Evolutionary conservation across 2,888 invertebrate species (phyloP).

Genomic region (Pardosa pseudoannulata): DNA sequence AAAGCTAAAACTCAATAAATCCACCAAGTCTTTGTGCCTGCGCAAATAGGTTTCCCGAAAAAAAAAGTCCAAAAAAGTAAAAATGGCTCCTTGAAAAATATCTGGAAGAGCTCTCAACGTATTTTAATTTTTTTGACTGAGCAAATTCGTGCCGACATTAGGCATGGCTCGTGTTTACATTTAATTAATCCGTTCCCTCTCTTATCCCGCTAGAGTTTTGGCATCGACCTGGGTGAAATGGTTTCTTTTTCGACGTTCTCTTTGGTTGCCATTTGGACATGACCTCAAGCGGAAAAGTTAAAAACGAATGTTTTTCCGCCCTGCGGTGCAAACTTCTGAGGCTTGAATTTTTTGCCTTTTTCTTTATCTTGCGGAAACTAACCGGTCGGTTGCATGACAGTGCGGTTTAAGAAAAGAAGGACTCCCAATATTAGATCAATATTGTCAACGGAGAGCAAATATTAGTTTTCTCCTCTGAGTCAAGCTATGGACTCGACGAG

Average conservation of each 20-base stretch:
- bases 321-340: conserved; percentile 55
- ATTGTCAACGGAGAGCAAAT: conserved; percentile 72
- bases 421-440: conserved; percentile 72
- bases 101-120: neutral
- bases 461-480: conserved; percentile 72
- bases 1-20: conserved; percentile 3
- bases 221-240: neutral
- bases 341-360: conserved; percentile 31
- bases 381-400: conserved; percentile 70
- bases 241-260: conserved; percentile 6
- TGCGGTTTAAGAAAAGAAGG: conserved; percentile 66
- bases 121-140: conserved; percentile 9
- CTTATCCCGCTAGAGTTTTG: neutral
- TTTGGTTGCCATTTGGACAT: conserved; percentile 25
- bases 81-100: neutral
- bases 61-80: neutral
- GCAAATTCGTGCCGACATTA: conserved; percentile 4
- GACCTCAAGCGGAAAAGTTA: conserved; percentile 23
- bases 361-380: conserved; percentile 50
- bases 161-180: conserved; percentile 49
- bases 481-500: conserved; percentile 66
- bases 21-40: neutral
- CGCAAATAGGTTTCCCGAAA: neutral
- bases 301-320: conserved; percentile 47
- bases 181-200: conserved; percentile 39